Conservation (phyloP, 2,888 invertebrate genomes). For the Cenopis cana region DNA sequence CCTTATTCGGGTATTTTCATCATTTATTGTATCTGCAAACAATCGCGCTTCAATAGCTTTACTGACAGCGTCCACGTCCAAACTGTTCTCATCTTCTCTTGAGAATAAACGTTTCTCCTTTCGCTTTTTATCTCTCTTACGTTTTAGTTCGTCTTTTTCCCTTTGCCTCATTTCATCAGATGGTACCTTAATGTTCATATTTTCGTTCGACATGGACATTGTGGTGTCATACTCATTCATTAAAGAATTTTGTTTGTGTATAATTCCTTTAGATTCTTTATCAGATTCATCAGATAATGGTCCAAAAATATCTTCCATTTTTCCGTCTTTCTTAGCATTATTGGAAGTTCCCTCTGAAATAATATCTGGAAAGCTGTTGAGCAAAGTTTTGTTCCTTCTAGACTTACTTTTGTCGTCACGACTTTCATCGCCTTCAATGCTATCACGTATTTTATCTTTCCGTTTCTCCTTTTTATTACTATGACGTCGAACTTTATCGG, state of each 20-base stretch:
- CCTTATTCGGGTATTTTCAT: constrained; percentile 72
- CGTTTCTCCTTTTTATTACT: constrained; percentile 86
- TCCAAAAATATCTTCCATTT: constrained; percentile 95
- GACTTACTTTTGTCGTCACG: constrained; percentile 85
- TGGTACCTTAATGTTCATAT: constrained; percentile 49
- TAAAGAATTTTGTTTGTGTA: constrained; percentile 61
- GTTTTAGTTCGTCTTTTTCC: constrained; percentile 83
- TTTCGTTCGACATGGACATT: constrained; percentile 52
- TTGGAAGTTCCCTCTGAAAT: constrained; percentile 61
- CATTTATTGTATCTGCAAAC: constrained; percentile 87
- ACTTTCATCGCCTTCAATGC: constrained; percentile 74
- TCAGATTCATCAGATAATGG: constrained; percentile 91
- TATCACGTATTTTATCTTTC: constrained; percentile 84
- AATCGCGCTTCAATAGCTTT: constrained; percentile 93
- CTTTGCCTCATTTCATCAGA: constrained; percentile 66
- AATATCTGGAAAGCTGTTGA: constrained; percentile 61
- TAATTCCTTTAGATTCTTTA: constrained; percentile 59
- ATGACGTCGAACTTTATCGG: constrained; percentile 82
- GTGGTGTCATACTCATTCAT: constrained; percentile 57
- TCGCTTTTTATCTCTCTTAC: constrained; percentile 87
- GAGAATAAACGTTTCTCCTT: constrained; percentile 85
- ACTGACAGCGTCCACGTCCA: constrained; percentile 92
- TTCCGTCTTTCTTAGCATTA: constrained; percentile 87
- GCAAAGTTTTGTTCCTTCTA: constrained; percentile 83
- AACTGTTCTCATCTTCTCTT: constrained; percentile 90